Evolutionary conservation across 2,888 invertebrate genomes (phyloP).

Genomic region (Limnephilus marmoratus): DNA sequence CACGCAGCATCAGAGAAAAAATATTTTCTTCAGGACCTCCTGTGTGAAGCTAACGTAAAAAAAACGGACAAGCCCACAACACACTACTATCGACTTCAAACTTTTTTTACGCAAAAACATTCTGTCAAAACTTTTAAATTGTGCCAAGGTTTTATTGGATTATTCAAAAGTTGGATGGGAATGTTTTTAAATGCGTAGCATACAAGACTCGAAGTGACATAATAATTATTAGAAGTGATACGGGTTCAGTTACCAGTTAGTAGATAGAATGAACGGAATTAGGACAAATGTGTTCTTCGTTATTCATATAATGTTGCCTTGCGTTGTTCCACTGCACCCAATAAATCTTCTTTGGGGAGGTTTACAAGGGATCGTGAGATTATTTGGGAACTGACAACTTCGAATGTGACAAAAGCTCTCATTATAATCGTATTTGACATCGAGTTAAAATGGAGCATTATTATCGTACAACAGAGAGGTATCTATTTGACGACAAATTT

Average conservation of each 20-base stretch:
- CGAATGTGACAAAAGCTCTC: neutral
- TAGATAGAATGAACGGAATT: neutral
- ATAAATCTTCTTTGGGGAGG: slow-evolving; percentile 15
- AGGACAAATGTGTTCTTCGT: slow-evolving; percentile 23
- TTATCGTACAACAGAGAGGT: too few relatives aligned
- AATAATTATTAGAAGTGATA: neutral
- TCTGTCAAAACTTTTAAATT: too few relatives aligned
- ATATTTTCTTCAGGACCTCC: too few relatives aligned
- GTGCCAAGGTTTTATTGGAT: too few relatives aligned
- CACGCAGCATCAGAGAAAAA: too few relatives aligned
- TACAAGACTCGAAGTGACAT: neutral
- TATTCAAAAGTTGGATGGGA: neutral
- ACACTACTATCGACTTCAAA: too few relatives aligned
- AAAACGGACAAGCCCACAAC: too few relatives aligned
- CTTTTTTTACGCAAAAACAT: too few relatives aligned
- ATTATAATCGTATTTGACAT: too few relatives aligned
- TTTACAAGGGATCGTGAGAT: slow-evolving; percentile 11
- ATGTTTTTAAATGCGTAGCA: neutral
- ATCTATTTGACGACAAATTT: neutral
- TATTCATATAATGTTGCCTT: slow-evolving; percentile 25
- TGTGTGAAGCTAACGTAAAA: too few relatives aligned
- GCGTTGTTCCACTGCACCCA: slow-evolving; percentile 10
- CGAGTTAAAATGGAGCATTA: neutral
- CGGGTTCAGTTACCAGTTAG: slow-evolving; percentile 9
- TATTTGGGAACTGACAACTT: neutral